These are phyloP conservation scores for Apodemus sylvaticus DNA, from an alignment of 2,113 vertebrate genomes.

Conservation along the genomic window DNA sequence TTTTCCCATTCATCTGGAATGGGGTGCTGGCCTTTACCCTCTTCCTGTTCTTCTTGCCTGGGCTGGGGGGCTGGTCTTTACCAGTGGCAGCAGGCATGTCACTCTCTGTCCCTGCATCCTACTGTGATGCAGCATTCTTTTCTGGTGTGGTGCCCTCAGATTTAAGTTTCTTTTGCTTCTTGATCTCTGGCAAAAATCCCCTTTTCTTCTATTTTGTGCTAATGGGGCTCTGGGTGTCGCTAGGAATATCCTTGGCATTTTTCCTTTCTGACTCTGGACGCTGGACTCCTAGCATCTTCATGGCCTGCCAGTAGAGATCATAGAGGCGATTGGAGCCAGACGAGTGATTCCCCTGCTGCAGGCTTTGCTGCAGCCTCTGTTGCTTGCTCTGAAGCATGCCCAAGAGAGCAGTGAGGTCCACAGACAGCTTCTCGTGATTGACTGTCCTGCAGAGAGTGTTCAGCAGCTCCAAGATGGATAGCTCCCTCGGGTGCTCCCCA, in stretches of 20 bases:
- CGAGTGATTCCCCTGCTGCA: conserved; percentile 80
- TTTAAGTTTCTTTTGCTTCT: conserved; percentile 93
- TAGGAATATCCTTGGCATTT: conserved; percentile 68
- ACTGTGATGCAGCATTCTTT: background rate
- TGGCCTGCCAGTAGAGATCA: conserved; percentile 93
- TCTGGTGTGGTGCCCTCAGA: conserved; percentile 46
- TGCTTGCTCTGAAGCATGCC: conserved; percentile 81
- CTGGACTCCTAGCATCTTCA: conserved; percentile 91
- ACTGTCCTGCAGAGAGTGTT: conserved; percentile 87
- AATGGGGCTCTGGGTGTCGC: background rate
- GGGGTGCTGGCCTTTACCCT: background rate
- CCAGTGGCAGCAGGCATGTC: accelerated
- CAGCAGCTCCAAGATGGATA: conserved; percentile 90
- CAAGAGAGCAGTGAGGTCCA: conserved; percentile 84
- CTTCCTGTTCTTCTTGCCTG: conserved; percentile 68
- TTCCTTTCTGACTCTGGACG: conserved; percentile 91
- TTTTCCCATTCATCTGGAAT: background rate
- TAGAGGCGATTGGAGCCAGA: conserved; percentile 86
- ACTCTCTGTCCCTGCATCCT: accelerated
- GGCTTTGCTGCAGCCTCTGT: conserved; percentile 59
- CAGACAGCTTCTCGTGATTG: conserved; percentile 86
- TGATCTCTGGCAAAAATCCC: conserved; percentile 94
- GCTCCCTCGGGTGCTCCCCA: conserved; percentile 87
- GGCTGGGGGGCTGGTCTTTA: conserved; percentile 31
- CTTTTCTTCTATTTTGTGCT: conserved; percentile 89